Percentiles rank a stretch among this genome's conserved stretches.
Evolutionary conservation across 2,888 invertebrate species (phyloP).

Genomic region (Thyatira batis): DNA sequence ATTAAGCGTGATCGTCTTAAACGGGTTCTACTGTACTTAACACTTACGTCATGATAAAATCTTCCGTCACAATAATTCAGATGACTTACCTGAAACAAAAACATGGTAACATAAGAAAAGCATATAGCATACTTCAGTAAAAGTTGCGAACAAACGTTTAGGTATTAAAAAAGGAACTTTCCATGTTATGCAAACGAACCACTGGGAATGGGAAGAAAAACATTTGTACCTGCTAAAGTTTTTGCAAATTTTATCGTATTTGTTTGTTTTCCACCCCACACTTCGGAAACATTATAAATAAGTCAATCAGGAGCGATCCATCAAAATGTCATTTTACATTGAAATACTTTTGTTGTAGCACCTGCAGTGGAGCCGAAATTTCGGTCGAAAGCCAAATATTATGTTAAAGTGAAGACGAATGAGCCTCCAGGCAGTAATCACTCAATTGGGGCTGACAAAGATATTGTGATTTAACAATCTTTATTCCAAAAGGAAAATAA

Average conservation of each 20-base stretch:
- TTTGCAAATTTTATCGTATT: not conserved
- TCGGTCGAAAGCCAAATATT: conserved; percentile 43
- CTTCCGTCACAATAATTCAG: not conserved
- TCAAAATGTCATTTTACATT: conserved; percentile 53
- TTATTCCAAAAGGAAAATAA: no score
- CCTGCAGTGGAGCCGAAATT: conserved; percentile 44
- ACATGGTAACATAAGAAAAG: conserved; percentile 1
- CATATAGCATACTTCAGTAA: not conserved
- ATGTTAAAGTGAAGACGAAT: conserved; percentile 33
- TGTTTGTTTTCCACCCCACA: not conserved
- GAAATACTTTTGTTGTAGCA: conserved; percentile 43
- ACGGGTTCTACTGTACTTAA: no score
- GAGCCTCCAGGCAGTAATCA: conserved; percentile 50
- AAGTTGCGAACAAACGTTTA: conserved; percentile 3
- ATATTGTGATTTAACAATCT: conserved; percentile 11
- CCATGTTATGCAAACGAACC: conserved; percentile 2
- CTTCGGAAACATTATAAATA: conserved; percentile 38
- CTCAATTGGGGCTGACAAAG: conserved; percentile 49
- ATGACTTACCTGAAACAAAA: conserved; percentile 32
- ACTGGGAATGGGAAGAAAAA: conserved; percentile 14
- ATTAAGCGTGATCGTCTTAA: no score
- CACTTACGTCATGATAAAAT: not conserved
- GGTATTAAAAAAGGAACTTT: conserved; percentile 5
- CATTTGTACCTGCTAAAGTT: conserved; percentile 31
- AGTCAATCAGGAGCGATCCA: conserved; percentile 55